Conservation (phyloP, 2,113 vertebrate genomes). For the Myodes glareolus region DNA sequence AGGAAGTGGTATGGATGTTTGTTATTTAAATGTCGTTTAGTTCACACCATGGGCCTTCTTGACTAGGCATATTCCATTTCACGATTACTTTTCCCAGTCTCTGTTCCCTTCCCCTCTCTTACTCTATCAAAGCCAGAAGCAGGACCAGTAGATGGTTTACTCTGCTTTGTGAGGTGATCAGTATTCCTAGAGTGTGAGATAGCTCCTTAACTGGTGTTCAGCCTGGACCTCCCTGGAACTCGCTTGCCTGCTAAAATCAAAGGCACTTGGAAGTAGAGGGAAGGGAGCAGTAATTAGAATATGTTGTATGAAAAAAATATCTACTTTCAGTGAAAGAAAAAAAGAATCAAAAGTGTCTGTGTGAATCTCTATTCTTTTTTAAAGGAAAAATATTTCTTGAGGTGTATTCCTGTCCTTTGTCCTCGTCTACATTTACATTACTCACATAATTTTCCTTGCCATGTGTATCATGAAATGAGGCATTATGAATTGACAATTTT, state of each 20-base stretch:
- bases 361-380: neutral
- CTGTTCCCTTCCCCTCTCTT: slow-evolving; percentile 27
- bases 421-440: neutral
- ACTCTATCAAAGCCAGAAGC: neutral
- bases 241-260: neutral
- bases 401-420: neutral
- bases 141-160: slow-evolving; percentile 10
- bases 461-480: slow-evolving; percentile 6
- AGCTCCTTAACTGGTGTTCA: neutral
- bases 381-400: neutral
- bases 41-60: neutral
- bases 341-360: neutral
- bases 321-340: neutral
- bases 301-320: neutral
- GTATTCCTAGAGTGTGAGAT: neutral
- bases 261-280: neutral
- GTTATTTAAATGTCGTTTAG: neutral
- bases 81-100: slow-evolving; percentile 18
- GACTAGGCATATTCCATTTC: neutral
- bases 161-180: slow-evolving; percentile 26
- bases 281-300: neutral
- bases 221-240: neutral
- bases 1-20: neutral
- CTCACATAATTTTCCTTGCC: neutral
- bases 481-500: slow-evolving; percentile 40